Evolutionary conservation across 2,113 vertebrate genomes (phyloP).

Genomic region (Elachura formosa): DNA sequence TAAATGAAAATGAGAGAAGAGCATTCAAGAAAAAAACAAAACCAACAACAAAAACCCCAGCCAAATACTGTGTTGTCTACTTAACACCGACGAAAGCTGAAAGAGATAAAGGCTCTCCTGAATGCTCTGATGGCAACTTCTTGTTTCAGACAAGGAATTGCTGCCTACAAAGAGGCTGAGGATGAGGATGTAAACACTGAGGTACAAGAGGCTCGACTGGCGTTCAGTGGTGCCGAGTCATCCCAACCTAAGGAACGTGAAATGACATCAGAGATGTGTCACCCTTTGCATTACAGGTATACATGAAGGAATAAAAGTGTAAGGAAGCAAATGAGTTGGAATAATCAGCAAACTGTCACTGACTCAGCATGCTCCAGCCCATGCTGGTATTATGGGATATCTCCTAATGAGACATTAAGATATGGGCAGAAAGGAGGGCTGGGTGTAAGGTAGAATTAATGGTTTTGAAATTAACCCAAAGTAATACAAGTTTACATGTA

Average conservation of each 20-base stretch:
- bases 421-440: rapidly evolving
- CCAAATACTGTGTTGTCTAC: not conserved
- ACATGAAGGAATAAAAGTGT: not conserved
- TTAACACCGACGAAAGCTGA: not conserved
- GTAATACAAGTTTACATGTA: not conserved
- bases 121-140: not conserved
- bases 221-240: not conserved
- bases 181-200: not conserved
- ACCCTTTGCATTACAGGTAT: not conserved
- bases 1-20: not conserved
- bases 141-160: not conserved
- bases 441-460: not conserved
- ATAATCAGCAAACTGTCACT: not conserved
- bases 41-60: not conserved
- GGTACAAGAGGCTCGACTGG: not conserved
- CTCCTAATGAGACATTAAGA: not conserved
- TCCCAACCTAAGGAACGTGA: not conserved
- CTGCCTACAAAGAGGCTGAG: not conserved
- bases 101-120: not conserved
- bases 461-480: not conserved
- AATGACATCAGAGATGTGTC: not conserved
- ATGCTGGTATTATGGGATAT: not conserved
- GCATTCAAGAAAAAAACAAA: not conserved
- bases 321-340: not conserved
- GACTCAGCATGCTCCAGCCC: rapidly evolving